Evolutionary conservation across 2,113 vertebrate species (phyloP), one percentile per base, ranked within the genome.

Genomic region (Illadopsis cleaveri): DNA sequence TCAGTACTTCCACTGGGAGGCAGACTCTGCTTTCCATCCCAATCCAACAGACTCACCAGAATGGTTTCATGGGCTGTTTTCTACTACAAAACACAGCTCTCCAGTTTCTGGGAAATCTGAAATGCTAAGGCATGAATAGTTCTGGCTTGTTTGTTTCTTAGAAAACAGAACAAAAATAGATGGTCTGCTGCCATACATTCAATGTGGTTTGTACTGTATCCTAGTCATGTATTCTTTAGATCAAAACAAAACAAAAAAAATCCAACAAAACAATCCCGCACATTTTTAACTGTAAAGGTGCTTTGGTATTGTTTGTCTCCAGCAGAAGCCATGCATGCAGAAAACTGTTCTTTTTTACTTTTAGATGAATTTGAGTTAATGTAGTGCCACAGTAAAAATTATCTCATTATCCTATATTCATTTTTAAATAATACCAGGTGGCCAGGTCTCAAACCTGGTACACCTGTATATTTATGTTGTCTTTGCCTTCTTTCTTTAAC

Each of bases 1-100:
- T 11, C 35, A 62, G 50, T 30, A 21, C 42, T 88, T 96, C 95
- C 94, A 96, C 88, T 75, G 88, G 92, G 96, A 94, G 93, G 92
- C 96, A 96, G 85, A 58, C 92, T 93, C 71, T 83, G 64, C 92
- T 78, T 80, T 80, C 57, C 44, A 47, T 44, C 8, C 10, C 2
- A 82, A 58, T 10, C 6, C 19, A 66, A 53, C 8, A 33, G 21
- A 69, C 4, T 1, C 0, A 47, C 7, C 15, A 65, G 10, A 82
- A 68, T 2, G 12, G 24, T 24, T 45, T 24, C 23, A 81, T 42
- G 7, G 38, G 33, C 30, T 65, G 22, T 44, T 51, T 90, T 64
- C 78, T 50, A 25, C 53, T 3, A 47, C 20, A 83, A 93, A 92
- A 83, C 10, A 57, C 33, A 80, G 11, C 23, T 70, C 30, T 66